Conservation (phyloP, 1,140 invertebrate species). For the Pteromalus puparum region DNA sequence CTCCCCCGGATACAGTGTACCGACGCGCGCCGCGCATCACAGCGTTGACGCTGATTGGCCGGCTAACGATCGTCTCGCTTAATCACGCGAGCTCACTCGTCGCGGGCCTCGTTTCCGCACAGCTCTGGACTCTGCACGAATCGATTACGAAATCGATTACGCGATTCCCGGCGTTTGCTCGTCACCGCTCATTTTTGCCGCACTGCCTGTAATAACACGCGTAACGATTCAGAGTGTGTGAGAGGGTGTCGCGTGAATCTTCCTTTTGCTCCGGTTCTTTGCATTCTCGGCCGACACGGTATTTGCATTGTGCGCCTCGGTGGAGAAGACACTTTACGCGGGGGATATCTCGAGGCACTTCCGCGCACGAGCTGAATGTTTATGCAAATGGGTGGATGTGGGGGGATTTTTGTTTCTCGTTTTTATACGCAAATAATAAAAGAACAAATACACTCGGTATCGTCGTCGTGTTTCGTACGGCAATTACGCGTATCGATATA, state of each 20-base stretch:
- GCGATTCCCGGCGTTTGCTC: background rate
- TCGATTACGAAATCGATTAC: conserved; percentile 42
- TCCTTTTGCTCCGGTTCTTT: conserved; percentile 59
- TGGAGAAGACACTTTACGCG: background rate
- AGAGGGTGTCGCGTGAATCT: background rate
- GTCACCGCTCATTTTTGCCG: background rate
- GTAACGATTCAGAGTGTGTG: too few species aligned
- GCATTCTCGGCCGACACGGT: conserved; percentile 63
- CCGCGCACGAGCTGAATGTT: conserved; percentile 16
- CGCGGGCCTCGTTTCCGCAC: conserved; percentile 40
- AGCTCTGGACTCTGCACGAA: background rate
- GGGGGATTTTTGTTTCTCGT: background rate
- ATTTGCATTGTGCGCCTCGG: background rate
- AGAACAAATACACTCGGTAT: background rate
- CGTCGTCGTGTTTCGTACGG: too few species aligned
- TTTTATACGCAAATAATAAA: background rate
- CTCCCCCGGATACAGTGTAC: too few species aligned
- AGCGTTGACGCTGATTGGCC: background rate
- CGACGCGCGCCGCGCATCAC: too few species aligned
- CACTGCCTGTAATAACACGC: background rate
- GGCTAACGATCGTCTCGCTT: too few species aligned
- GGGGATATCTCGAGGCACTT: too few species aligned
- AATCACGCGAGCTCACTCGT: background rate
- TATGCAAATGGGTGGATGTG: conserved; percentile 25
- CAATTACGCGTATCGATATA: too few species aligned